Evolutionary conservation across 2,113 vertebrate species (phyloP), one percentile per base, ranked within the genome.

Genomic region (Phoenicopterus ruber): DNA sequence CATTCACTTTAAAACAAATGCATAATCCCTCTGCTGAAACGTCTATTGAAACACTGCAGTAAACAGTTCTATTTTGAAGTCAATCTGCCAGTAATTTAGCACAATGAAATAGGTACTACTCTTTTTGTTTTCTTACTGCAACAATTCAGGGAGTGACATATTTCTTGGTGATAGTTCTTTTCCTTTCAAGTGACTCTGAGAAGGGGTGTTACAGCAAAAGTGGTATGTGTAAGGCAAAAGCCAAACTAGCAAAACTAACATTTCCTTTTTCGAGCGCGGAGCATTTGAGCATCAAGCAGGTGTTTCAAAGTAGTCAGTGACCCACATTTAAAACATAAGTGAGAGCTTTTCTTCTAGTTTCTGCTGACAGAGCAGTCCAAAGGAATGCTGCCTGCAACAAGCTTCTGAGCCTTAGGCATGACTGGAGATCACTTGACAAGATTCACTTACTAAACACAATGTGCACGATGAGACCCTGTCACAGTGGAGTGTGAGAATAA

Each of bases 311-410:
- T 47, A 97, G 52, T 66, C 7, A 6, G 62, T 62, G 81, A 71
- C 50, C 46, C 36, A 91, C 82, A 92, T 90, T 94, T 55, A 74
- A 80, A 87, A 71, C 21, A 44, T 65, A 88, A 93, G 7, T 54
- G 84, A 93, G 58, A 90, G 61, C 25, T 95, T 94, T 94, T 70
- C 12, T 94, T 42, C 3, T 15, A n/a, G 42, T 71, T 85, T 81
- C 31, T 94, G 97, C 96, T 98, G 96, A 96, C 84, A 88, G 61
- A 82, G 92, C 92, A 95, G 29, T 50, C 54, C 12, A 36, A 66
- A 77, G 88, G 70, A 93, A 47, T 22, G 72, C 97, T 97, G 96
- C 95, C 62, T 69, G 70, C 70, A 72, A 36, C 31, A 26, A 88
- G 82, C 66, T 29, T 79, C 70, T 79, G 70, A 95, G 91, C 83